Base-by-base conservation (phyloP, 2,113 vertebrate species). In the Fregata magnificens region DNA sequence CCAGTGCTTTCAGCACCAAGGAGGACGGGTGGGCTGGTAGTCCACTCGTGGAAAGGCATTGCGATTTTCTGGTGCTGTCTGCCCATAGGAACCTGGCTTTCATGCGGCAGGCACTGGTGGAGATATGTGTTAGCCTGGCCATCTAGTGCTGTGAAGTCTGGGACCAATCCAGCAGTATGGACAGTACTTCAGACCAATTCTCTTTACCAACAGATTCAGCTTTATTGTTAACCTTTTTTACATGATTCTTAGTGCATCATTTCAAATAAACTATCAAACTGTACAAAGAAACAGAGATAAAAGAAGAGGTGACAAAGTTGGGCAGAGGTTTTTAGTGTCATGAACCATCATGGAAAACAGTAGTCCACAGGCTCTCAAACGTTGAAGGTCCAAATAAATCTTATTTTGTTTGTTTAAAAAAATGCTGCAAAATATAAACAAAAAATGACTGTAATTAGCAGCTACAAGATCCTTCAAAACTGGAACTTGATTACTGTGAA, bases 121-220 rank as follows among this genome's bases (percentile, higher is more conserved):
- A 45, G 49, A 45, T 20, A 34, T 47, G 53, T 44, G 49, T 45
- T 70, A 50, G 40, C 34, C 42, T 50, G 72, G 55, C 10, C 47
- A 65, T 6, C 36, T 31, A 50, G 40, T 59, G 31, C 80, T 4
- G 2, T 47, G 44, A 74, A 53, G 52, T 31, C 79, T 56, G 24
- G 31, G 32, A 86, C 28, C 50, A 24, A 56, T 22, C 31, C 91
- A 96, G 84, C 42, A n/a, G n/a, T n/a, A n/a, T n/a, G 74, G 88
- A 90, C 38, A 16, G 47, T 72, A 78, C 47, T 66, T 81, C 78
- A 97, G 97, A 97, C 98, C 98, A 98, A 93, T 98, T 99, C 97
- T 98, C 98, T 99, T 99, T 98, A 99, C 98, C 98, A 98, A 98
- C 98, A 99, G 99, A 98, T 99, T 99, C 98, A 98, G 98, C 98